Evolutionary conservation across 2,888 invertebrate species (phyloP), one percentile per base, ranked within the genome.

Genomic region (Drosophila birchii): DNA sequence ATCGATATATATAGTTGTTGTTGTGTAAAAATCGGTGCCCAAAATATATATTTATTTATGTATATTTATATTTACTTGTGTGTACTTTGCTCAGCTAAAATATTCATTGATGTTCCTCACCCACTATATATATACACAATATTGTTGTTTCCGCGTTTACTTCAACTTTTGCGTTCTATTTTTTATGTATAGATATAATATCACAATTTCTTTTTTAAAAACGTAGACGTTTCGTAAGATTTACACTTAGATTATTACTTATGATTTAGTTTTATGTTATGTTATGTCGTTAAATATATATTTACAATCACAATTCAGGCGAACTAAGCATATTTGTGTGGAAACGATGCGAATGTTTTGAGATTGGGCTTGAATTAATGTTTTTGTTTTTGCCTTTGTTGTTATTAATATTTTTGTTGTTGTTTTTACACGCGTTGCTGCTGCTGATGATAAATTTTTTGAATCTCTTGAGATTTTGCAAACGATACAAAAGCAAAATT

Each of bases 401-500:
- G 43, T 43, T 63, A 41, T 51, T 45, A 14, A 3, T 49, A 23
- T 20, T 57, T n/a, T 43, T 36, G 38, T 44, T 43, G 39, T 16
- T 41, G 43, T 38, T 49, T 39, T 26, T 26, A 47, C 36, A 34
- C 34, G 34, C 60, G 60, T 18, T 53, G 51, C 32, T 56, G 60
- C 36, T 74, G 38, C 49, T 49, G 60, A 49, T 59, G 72, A 78
- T 79, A 63, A 79, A 78, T 68, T 88, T 87, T 81, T 82, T 84
- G 76, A 78, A 82, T 72, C 78, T 89, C 62, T 85, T 81, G 66
- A 85, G 81, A 79, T 81, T 83, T 86, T 89, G 89, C 79, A 90
- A 87, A 79, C 89, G 86, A 89, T 89, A 89, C 75, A 90, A 79
- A 84, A 90, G 88, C 82, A 90, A 89, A 90, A 90, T 79, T 75